Conservation (phyloP, 1,140 invertebrate species). For the Octopus sinensis region DNA sequence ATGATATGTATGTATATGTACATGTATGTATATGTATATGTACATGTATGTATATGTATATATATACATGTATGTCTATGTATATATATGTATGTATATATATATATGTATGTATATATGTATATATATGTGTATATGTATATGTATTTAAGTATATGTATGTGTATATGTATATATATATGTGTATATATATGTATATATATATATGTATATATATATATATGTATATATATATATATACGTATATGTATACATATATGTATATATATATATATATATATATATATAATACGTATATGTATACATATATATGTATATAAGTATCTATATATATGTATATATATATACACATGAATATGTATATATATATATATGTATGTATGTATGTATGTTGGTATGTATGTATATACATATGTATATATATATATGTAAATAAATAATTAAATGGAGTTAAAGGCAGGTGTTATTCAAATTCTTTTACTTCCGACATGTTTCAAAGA, state of each 20-base stretch:
- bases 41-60: no score
- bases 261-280: conserved; percentile 5
- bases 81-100: no score
- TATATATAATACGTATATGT: not conserved
- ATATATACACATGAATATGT: not conserved
- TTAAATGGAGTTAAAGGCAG: not conserved
- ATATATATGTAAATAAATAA: not conserved
- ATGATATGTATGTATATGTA: no score
- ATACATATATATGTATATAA: not conserved
- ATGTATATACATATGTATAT: not conserved
- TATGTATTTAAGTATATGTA: not conserved
- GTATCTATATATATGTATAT: not conserved
- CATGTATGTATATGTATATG: no score
- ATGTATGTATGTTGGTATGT: not conserved
- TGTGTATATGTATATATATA: not conserved
- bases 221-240: not conserved
- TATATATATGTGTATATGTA: not conserved
- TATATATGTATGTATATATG: no score
- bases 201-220: not conserved
- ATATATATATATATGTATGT: not conserved
- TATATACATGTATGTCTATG: no score
- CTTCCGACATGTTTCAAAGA: no score
- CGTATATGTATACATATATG: not conserved
- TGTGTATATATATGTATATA: not conserved
- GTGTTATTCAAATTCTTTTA: not conserved